phyloP scores from a whole-genome alignment of 92 coral and sea anemone genomes.

The Palythoa grandis region DNA sequence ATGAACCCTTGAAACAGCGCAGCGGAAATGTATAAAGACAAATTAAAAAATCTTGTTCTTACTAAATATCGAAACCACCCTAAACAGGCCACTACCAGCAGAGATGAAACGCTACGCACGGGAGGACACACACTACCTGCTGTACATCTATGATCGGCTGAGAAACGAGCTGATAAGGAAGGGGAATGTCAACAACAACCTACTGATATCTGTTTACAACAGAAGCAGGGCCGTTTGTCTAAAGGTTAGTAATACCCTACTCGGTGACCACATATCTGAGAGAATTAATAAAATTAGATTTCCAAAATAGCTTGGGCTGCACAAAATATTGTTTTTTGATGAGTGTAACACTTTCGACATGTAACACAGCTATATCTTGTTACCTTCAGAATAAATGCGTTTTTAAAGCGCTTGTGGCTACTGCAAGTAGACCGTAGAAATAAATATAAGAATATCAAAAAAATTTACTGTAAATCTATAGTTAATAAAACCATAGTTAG shows the following conservation, averaged over 20 bases:
- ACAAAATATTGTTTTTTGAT: too few relatives aligned
- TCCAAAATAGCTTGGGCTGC: too few relatives aligned
- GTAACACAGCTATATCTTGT: too few relatives aligned
- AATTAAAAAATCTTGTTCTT: neutral
- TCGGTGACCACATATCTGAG: neutral
- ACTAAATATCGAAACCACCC: neutral
- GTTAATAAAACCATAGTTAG: too few relatives aligned
- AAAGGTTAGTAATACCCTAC: conserved; percentile 57
- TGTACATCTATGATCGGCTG: conserved; percentile 88
- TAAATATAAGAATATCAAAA: too few relatives aligned
- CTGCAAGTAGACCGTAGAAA: too few relatives aligned
- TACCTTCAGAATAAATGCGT: too few relatives aligned
- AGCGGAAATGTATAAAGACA: too few relatives aligned
- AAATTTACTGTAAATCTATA: too few relatives aligned
- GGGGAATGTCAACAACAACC: conserved; percentile 85
- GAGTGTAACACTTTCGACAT: too few relatives aligned
- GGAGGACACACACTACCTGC: conserved; percentile 93
- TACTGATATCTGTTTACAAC: neutral
- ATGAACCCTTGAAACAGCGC: neutral
- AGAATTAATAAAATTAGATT: too few relatives aligned
- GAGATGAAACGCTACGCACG: conserved; percentile 95
- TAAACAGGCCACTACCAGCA: conserved; percentile 81
- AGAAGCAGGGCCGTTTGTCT: neutral
- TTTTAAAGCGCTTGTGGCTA: too few relatives aligned
- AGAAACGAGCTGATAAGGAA: conserved; percentile 85